Conservation (phyloP, 2,888 invertebrate genomes). For the Tortrix viridana region DNA sequence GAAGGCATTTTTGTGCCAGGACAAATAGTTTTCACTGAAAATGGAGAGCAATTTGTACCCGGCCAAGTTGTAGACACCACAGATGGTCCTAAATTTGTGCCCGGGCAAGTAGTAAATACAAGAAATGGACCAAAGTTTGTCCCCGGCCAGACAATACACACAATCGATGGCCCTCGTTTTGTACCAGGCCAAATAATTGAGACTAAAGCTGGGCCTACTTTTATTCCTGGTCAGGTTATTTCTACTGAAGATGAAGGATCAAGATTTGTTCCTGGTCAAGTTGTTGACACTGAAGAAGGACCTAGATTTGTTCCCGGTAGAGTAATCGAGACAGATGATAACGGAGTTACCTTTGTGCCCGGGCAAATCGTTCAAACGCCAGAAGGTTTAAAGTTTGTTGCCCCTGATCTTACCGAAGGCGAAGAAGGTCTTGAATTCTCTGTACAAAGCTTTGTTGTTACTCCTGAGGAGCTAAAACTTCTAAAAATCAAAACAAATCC, state of each 20-base stretch:
- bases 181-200: slow-evolving; percentile 92
- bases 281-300: slow-evolving; percentile 88
- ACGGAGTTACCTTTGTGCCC: slow-evolving; percentile 89
- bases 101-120: slow-evolving; percentile 90
- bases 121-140: slow-evolving; percentile 86
- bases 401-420: slow-evolving; percentile 87
- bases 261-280: slow-evolving; percentile 87
- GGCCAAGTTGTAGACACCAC: slow-evolving; percentile 89
- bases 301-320: slow-evolving; percentile 89
- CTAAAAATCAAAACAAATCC: slow-evolving; percentile 80
- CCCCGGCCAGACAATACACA: slow-evolving; percentile 89
- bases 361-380: slow-evolving; percentile 91
- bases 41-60: slow-evolving; percentile 88
- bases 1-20: slow-evolving; percentile 88
- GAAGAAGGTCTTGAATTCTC: slow-evolving; percentile 88
- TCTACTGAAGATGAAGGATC: slow-evolving; percentile 85
- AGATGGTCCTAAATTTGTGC: slow-evolving; percentile 89
- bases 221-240: slow-evolving; percentile 91
- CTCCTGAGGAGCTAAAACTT: slow-evolving; percentile 78
- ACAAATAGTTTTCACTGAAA: slow-evolving; percentile 87
- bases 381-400: slow-evolving; percentile 88
- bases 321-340: slow-evolving; percentile 88
- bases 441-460: slow-evolving; percentile 87
- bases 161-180: slow-evolving; percentile 88
- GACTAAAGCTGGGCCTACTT: slow-evolving; percentile 89